Conservation (phyloP, 2,797 vertebrate genomes). For the Ciconia nigra region DNA sequence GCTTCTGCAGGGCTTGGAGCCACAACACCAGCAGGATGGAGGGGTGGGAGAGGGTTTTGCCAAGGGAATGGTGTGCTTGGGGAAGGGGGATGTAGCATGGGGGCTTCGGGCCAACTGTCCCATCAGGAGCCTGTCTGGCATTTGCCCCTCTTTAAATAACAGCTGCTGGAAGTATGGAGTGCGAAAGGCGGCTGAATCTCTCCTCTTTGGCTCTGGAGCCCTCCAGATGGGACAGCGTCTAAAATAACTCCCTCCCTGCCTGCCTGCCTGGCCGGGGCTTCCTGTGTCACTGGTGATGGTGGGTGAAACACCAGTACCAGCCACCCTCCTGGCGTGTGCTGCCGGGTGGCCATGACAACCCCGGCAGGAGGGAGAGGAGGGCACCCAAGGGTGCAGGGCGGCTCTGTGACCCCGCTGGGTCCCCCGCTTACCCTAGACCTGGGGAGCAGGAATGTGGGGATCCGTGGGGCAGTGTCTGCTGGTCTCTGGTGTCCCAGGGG, state of each 20-base stretch:
- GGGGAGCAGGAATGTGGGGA: not conserved
- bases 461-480: not conserved
- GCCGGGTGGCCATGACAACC: not conserved
- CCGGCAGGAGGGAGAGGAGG: not conserved
- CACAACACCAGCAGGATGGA: not conserved
- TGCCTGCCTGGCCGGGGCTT: not conserved
- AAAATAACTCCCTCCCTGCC: not conserved
- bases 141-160: not conserved
- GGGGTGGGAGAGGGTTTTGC: not conserved
- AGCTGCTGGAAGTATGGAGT: not conserved
- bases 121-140: accelerated
- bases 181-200: not conserved
- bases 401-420: accelerated
- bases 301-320: not conserved
- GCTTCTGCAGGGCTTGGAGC: accelerated
- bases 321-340: not conserved
- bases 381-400: not conserved
- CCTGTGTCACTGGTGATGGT: not conserved
- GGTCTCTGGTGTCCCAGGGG: accelerated
- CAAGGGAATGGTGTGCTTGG: accelerated
- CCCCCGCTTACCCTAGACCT: no score
- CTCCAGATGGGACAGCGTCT: not conserved
- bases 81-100: no score
- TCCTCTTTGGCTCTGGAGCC: not conserved
- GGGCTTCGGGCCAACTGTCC: not conserved